Evolutionary conservation across 2,888 invertebrate genomes (phyloP).

Genomic region (Masnerella sp.): DNA sequence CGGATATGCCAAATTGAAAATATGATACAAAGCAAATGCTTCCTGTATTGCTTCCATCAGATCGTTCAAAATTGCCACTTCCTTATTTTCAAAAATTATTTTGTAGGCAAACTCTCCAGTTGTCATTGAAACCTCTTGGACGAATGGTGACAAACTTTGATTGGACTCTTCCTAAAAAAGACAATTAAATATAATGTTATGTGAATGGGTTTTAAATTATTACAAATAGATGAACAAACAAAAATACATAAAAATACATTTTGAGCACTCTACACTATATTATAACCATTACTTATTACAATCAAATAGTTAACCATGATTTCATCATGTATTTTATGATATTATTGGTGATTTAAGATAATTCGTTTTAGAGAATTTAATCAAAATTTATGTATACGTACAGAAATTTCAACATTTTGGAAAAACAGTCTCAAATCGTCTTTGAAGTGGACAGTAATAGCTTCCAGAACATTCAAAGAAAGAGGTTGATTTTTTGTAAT

Average conservation of each 20-base stretch:
- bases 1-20: slow-evolving; percentile 8
- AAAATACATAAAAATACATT: too few relatives aligned
- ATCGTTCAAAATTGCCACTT: slow-evolving; percentile 6
- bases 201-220: neutral
- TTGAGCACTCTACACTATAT: too few relatives aligned
- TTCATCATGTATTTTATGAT: too few relatives aligned
- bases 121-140: neutral
- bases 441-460: slow-evolving; percentile 12
- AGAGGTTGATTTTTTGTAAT: slow-evolving; percentile 13
- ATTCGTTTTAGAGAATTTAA: too few relatives aligned
- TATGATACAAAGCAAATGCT: slow-evolving; percentile 15
- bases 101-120: neutral
- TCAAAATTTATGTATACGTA: neutral
- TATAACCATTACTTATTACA: too few relatives aligned
- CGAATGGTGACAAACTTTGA: neutral
- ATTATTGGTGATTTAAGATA: neutral
- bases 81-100: slow-evolving; percentile 10
- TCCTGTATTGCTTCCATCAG: slow-evolving; percentile 1
- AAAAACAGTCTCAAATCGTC: slow-evolving; percentile 24
- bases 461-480: slow-evolving; percentile 19
- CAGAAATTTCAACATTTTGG: neutral
- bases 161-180: too few relatives aligned
- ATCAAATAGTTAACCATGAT: too few relatives aligned
- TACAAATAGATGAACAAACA: slow-evolving; percentile 8
- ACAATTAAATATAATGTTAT: too few relatives aligned